These are phyloP conservation scores for Polydrusus tereticollis DNA, from an alignment of 2,888 invertebrate genomes.

Conservation along the genomic window DNA sequence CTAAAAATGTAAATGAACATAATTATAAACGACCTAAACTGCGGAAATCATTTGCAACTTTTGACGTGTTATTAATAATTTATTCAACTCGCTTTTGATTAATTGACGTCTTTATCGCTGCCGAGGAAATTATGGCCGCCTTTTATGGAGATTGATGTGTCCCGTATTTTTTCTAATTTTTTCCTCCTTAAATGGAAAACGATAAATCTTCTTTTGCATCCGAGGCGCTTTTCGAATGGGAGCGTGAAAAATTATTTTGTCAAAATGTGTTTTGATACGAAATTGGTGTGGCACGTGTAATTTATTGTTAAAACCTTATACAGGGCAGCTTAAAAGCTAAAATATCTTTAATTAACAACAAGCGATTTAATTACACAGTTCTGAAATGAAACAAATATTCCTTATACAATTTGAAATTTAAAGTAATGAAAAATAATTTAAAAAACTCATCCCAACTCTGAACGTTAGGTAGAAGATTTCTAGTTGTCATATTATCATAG, in stretches of 20 bases:
- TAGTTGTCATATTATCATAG: too few relatives aligned
- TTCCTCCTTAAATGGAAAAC: constrained; percentile 7
- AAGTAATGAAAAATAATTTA: too few relatives aligned
- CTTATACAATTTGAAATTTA: too few relatives aligned
- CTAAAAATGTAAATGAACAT: constrained; percentile 11
- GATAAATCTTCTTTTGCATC: constrained; percentile 5
- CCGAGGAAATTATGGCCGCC: constrained; percentile 64
- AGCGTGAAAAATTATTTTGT: constrained; percentile 13
- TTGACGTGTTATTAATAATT: constrained; percentile 64
- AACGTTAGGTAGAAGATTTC: too few relatives aligned
- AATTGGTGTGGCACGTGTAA: not conserved
- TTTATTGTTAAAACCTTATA: not conserved
- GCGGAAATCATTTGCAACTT: constrained; percentile 64
- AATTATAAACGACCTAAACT: constrained; percentile 59
- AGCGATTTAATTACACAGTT: too few relatives aligned
- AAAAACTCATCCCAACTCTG: too few relatives aligned
- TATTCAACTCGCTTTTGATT: constrained; percentile 63
- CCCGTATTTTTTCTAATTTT: constrained; percentile 16
- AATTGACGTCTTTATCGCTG: constrained; percentile 64
- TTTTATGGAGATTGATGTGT: constrained; percentile 64
- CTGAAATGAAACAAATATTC: too few relatives aligned
- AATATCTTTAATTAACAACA: too few relatives aligned
- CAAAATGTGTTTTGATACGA: not conserved
- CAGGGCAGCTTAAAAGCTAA: not conserved
- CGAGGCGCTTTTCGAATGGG: not conserved